Evolutionary conservation across 2,113 vertebrate genomes (phyloP), one percentile per base, ranked within the genome.

Genomic region (Hemiscyllium ocellatum): DNA sequence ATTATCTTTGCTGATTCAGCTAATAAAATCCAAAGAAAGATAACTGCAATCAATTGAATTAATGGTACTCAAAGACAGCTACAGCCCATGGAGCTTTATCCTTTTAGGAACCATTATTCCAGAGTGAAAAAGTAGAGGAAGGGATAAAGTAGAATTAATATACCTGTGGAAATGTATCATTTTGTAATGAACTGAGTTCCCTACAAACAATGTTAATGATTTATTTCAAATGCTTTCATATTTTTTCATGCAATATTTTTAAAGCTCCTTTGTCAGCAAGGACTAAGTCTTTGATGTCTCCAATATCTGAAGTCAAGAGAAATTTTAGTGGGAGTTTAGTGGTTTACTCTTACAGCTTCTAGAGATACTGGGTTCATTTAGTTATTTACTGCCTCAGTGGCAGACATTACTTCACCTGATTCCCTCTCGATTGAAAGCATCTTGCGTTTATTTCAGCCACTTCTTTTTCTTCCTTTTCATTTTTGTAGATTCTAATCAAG

Each of bases 401-500:
- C 22, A 72, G 65, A 50, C 26, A 47, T 42, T 13, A 42, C 12
- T 76, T 76, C 33, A 95, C 5, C 7, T 52, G 47, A 29, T 70
- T 22, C 15, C 24, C 69, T 26, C 80, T 95, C n/a, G 61, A 68
- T 29, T 66, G 15, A 4, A 10, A 72, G 6, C 29, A 65, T 90
- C 87, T n/a, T 65, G 61, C 1, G 61, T 90, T 78, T 4, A 72
- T 69, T 56, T 52, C n/a, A 42, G 3, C 47, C 70, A 26, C 87
- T 61, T 65, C 72, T 33, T 22, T 50, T 69, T 72, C 76, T 66
- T 70, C 95, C n/a, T 78, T 96, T 96, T 95, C 69, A 13, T 42
- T 80, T 56, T 66, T 96, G n/a, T 72, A 98, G 98, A 98, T 96
- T 97, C 97, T 87, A 95, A 96, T 26, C 97, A 97, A 0, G 97